Base-by-base conservation (phyloP, 2,797 vertebrate species). In the Mormyrops attenuatus region DNA sequence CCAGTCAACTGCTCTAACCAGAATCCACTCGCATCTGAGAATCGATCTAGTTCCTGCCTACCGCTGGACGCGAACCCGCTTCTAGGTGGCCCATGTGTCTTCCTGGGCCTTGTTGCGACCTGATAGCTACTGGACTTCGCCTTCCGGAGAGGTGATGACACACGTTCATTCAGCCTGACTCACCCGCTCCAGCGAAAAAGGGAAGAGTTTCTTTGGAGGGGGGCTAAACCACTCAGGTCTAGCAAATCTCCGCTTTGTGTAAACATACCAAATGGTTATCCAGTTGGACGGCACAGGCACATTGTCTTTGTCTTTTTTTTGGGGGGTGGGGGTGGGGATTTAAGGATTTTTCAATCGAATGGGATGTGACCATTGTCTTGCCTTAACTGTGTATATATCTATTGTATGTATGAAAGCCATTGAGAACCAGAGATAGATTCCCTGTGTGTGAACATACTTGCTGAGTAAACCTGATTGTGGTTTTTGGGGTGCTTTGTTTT, bases 111-210 rank as follows among this genome's bases (percentile, higher is more conserved):
- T 93, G 92, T 90, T 0, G 7, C 20, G 92, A 92, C 92, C 94
- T 94, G 92, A 91, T 89, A 94, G 95, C 93, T 85, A 90, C 89
- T 34, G 63, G 60, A 91, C 93, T 91, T 94, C 90, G 89, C 92
- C 90, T 95, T 94, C 93, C 66, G 38, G 91, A 20, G 52, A 92
- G 89, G 80, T 90, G 93, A 92, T 94, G 94, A 93, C 94, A 92
- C 93, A 91, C 94, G 92, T 94, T 95, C 92, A 94, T 94, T 93
- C 91, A 92, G 90, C 90, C 92, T 95, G 94, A 95, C 92, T 95
- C 94, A 95, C 94, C 92, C 63, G 11, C 30, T 6, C 9, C 7
- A 5, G 2, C 4, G 66, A 73, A 73, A 73, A 73, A 73, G 30
- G 5, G 26, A 30, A 73, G 30, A 2, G 30, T 38, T 15, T 38